Evolutionary conservation across 2,888 invertebrate species (phyloP), one percentile per base, ranked within the genome.

Genomic region (Ormyrus pomaceus): DNA sequence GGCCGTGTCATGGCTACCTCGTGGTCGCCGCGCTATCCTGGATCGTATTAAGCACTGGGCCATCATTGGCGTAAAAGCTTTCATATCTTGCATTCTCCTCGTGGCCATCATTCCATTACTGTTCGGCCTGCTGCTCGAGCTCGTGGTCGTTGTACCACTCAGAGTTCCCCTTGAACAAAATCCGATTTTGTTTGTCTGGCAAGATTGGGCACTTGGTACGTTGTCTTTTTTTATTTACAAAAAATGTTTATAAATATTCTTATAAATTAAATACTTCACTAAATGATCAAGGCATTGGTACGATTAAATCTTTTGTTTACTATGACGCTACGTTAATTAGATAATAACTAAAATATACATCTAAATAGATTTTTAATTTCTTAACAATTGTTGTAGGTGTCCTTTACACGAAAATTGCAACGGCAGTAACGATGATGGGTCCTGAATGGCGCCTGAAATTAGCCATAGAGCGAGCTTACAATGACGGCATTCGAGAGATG

Each of bases 371-470:
- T 34, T 34, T 34, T 34, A 34, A 58, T 58, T 19, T 58, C 19
- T 13, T 55, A 45, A 45, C 59, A 13, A 48, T n/a, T 7, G 53
- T 72, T 59, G n/a, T 19, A 82, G 82, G 86, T 5, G 98, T 99
- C 10, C 92, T 99, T 0, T 99, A 99, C 90, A 98, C 98, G 1
- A 99, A 99, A 92, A 99, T 99, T 77, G 96, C 98, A 13, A 97
- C 98, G 87, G 99, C 98, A 0, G 93, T 98, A 46, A 97, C 97
- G 0, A 96, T 99, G 95, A 99, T 99, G 98, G 98, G 98, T 0
- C 98, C 99, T 7, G 99, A 99, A 92, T 98, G 98, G 96, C 95
- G 95, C 90, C 92, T 99, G 86, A 95, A 98, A 75, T 93, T 96
- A 4, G 97, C 97, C 0, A 95, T 99, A 68, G 99, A 99, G 89